Conservation (phyloP, 2,797 vertebrate species). For the Ispidina picta region DNA sequence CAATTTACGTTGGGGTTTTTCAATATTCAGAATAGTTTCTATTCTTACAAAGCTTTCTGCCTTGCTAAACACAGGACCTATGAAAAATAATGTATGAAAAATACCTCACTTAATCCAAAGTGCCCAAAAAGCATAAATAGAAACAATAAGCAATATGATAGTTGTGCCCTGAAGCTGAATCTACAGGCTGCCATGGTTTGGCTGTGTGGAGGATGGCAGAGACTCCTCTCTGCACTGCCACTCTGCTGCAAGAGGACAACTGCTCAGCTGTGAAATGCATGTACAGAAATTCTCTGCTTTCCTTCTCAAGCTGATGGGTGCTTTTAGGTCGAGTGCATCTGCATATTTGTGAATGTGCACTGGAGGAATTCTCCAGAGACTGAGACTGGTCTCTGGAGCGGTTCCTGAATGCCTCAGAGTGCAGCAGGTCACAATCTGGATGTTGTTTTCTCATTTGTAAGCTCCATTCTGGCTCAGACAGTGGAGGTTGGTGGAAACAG, state of each 20-base stretch:
- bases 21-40: not conserved
- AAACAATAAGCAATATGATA: not conserved
- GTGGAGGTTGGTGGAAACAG: not conserved
- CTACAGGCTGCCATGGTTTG: not conserved
- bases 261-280: not conserved
- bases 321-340: not conserved
- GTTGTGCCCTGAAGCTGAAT: not conserved
- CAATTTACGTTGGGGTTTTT: slow-evolving; percentile 1
- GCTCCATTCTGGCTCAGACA: slow-evolving; percentile 2
- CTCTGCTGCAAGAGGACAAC: not conserved
- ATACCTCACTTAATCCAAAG: not conserved
- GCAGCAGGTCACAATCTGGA: not conserved
- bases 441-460: slow-evolving; percentile 11
- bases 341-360: not conserved
- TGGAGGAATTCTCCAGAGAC: not conserved
- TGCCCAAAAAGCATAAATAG: not conserved
- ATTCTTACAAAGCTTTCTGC: not conserved
- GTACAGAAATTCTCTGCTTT: not conserved
- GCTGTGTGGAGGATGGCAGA: not conserved
- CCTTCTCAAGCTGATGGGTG: not conserved
- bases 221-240: not conserved
- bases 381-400: not conserved
- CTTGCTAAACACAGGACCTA: not conserved
- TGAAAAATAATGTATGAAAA: slow-evolving; percentile 6
- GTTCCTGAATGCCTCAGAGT: not conserved